These are phyloP conservation scores for Melipona quadrifasciata DNA, from an alignment of 1,140 invertebrate species.

Conservation along the genomic window DNA sequence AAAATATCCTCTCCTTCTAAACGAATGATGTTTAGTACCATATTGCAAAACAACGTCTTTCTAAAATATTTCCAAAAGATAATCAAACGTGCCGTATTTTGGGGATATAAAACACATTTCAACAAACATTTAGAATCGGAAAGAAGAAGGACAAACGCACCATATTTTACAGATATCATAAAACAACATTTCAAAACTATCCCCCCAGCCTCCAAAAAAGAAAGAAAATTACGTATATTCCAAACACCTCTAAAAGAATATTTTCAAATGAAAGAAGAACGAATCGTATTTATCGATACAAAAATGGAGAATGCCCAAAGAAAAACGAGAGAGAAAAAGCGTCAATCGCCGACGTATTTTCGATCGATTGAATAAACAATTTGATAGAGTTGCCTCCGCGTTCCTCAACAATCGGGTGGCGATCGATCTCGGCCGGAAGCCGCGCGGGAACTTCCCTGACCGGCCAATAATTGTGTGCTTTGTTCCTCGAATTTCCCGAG, in stretches of 20 bases:
- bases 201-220: neutral
- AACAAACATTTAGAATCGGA: no score
- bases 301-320: neutral
- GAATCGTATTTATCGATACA: neutral
- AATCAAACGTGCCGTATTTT: no score
- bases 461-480: slow-evolving; percentile 23
- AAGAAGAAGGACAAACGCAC: no score
- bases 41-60: no score
- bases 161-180: no score
- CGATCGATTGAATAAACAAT: neutral
- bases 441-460: neutral
- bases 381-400: neutral
- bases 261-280: neutral
- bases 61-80: no score
- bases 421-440: neutral
- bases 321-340: no score
- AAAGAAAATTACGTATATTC: neutral
- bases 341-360: neutral
- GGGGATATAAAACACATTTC: no score
- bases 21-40: no score
- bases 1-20: no score
- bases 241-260: neutral
- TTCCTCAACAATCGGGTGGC: no score
- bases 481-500: slow-evolving; percentile 12
- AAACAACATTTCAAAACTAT: no score